These are phyloP conservation scores for Esox masquinongy DNA, from an alignment of 2,797 vertebrate genomes.

Conservation along the genomic window DNA sequence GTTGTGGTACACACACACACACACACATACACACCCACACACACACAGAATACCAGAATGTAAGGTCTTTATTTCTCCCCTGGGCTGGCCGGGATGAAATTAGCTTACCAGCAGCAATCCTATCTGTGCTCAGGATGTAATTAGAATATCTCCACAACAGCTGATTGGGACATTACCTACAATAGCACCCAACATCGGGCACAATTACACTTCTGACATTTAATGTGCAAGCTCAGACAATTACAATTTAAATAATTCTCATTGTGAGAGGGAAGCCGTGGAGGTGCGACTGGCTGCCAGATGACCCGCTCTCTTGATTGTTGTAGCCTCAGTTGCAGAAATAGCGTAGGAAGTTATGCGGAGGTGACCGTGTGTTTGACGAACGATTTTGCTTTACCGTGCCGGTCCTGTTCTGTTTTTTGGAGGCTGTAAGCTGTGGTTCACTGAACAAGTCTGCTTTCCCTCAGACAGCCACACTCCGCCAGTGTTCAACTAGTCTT, in stretches of 20 bases:
- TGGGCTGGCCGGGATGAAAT: slow-evolving; percentile 50
- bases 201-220: slow-evolving; percentile 33
- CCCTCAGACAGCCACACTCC: not conserved
- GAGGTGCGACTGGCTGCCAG: not conserved
- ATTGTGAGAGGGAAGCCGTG: slow-evolving; percentile 20
- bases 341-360: not conserved
- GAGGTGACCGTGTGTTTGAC: slow-evolving; percentile 3
- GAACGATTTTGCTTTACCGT: slow-evolving; percentile 6
- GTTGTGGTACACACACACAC: not conserved
- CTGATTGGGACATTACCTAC: slow-evolving; percentile 39
- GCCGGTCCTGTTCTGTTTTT: not conserved
- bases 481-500: not conserved
- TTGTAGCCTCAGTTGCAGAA: not conserved
- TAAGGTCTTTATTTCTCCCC: slow-evolving; percentile 51
- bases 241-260: slow-evolving; percentile 25
- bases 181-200: slow-evolving; percentile 34
- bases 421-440: slow-evolving; percentile 3
- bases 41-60: slow-evolving; percentile 15
- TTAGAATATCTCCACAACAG: slow-evolving; percentile 52
- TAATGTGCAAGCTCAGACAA: slow-evolving; percentile 14
- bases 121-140: slow-evolving; percentile 42
- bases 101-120: slow-evolving; percentile 54
- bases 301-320: slow-evolving; percentile 8
- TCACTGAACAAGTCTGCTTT: slow-evolving; percentile 8
- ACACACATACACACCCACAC: not conserved